Base-by-base conservation (phyloP, 35 echinoderm and acorn worm species). In the Chiridota heheva region DNA sequence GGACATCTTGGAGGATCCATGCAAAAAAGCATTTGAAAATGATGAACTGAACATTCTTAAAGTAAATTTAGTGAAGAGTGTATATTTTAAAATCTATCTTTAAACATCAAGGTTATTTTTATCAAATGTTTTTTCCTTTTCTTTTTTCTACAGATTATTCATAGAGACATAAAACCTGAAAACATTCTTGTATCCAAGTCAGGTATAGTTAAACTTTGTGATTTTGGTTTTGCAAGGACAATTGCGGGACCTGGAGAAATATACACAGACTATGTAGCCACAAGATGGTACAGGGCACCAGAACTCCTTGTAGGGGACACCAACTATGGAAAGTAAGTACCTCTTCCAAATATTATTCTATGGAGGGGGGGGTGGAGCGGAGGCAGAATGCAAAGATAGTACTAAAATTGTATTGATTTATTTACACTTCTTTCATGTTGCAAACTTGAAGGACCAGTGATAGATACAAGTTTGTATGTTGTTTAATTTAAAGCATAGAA, bases 161-260 rank as follows among this genome's bases (percentile, higher is more conserved):
- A 98, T 72, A 87, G 95, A 76, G 95, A 98, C 65, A 91, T 92
- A 2, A 92, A 98, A 51, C 95, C 95, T 53, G 95, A 98, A 56
- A 98, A 98, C 63, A 98, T 98, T 36, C 62, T 98, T 69, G 89
- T 98, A 29, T 98, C 95, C 43, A 98, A 92, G 51, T 91, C 84
- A 5, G 90, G 89, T 37, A 84, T 91, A 18, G 89, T 98, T 10
- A 98, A 98, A 69, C 65, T 98, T 39, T 98, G 95, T 70, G 95
- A 98, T 45, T 98, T 98, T 98, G 95, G 95, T 57, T 98, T 98
- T 92, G 95, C 95, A 18, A 72, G 95, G 85, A 98, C 95, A 26
- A 88, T 98, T 88, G 95, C 95, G 35, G 85, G 84, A 24, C 95
- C 88, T 29, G 95, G 95, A 51, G 95, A 98, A 69, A 86, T 91